phyloP scores from a whole-genome alignment of 1,140 invertebrate genomes.

The Radopholus similis region DNA sequence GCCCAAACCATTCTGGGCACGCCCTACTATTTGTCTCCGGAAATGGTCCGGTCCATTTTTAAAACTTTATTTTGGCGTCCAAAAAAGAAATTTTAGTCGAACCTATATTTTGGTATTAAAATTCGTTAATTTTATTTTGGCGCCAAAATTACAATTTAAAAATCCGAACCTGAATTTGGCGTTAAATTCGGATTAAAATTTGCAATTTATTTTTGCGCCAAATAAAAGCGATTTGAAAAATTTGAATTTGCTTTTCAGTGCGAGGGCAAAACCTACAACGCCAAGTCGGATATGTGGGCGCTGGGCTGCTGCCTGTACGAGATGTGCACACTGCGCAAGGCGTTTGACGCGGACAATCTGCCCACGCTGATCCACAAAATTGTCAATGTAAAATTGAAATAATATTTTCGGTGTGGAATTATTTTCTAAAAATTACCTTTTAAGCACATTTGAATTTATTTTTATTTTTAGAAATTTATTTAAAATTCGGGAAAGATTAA shows the following conservation, averaged over 20 bases:
- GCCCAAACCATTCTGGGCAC: conserved; percentile 76
- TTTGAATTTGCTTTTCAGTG: conserved; percentile 64
- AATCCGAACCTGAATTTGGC: too few relatives aligned
- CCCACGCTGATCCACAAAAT: conserved; percentile 76
- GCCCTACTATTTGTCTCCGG: conserved; percentile 77
- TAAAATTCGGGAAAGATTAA: too few relatives aligned
- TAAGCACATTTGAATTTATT: too few relatives aligned
- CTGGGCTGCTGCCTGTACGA: conserved; percentile 74
- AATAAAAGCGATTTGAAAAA: neutral
- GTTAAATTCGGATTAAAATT: too few relatives aligned
- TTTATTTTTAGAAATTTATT: too few relatives aligned
- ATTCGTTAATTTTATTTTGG: neutral
- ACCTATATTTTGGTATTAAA: conserved; percentile 7
- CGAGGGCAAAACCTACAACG: conserved; percentile 73
- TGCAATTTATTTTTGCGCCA: too few relatives aligned
- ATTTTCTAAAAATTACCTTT: too few relatives aligned
- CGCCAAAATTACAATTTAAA: too few relatives aligned
- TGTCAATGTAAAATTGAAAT: conserved; percentile 60
- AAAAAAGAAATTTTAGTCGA: conserved; percentile 1
- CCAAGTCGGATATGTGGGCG: conserved; percentile 78
- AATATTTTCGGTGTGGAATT: too few relatives aligned
- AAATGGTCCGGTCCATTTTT: conserved; percentile 68
- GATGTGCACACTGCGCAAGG: conserved; percentile 74
- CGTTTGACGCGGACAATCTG: conserved; percentile 74
- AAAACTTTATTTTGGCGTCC: conserved; percentile 16